These are phyloP conservation scores for Channa argus DNA, from an alignment of 2,113 vertebrate genomes.

Conservation along the genomic window DNA sequence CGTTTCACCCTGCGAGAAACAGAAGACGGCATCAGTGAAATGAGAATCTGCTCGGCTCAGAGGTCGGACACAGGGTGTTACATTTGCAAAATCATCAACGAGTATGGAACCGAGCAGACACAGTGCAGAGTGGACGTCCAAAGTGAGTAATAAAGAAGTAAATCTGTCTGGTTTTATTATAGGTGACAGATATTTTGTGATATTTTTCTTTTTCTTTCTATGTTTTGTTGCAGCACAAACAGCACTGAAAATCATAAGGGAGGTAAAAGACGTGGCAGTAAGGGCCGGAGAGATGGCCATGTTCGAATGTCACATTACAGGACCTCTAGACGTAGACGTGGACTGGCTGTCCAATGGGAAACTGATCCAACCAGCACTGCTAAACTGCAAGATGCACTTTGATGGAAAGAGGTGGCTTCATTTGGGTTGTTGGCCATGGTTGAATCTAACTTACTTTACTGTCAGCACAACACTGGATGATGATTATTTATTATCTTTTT, in stretches of 20 bases:
- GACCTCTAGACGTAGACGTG: constrained; percentile 91
- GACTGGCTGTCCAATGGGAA: constrained; percentile 95
- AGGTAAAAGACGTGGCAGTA: constrained; percentile 87
- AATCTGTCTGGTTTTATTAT: neutral
- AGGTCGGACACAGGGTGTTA: constrained; percentile 88
- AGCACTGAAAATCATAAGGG: constrained; percentile 85
- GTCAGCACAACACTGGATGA: too few relatives aligned
- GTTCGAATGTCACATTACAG: constrained; percentile 91
- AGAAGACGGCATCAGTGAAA: constrained; percentile 78
- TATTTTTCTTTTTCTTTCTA: neutral
- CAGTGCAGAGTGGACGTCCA: constrained; percentile 90
- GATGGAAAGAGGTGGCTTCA: constrained; percentile 86
- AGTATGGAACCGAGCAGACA: constrained; percentile 88
- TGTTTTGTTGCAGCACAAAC: constrained; percentile 75
- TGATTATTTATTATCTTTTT: neutral
- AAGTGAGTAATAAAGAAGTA: constrained; percentile 79
- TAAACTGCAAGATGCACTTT: constrained; percentile 99
- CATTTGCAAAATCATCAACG: constrained; percentile 89
- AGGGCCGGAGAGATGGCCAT: constrained; percentile 91
- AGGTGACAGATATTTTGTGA: neutral
- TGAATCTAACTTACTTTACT: too few relatives aligned
- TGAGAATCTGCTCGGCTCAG: constrained; percentile 86
- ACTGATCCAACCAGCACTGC: constrained; percentile 94
- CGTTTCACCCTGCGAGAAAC: constrained; percentile 81
- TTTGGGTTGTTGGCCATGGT: neutral